Base-by-base conservation (phyloP, 2,888 invertebrate genomes). In the Chymomyza procnemis region DNA sequence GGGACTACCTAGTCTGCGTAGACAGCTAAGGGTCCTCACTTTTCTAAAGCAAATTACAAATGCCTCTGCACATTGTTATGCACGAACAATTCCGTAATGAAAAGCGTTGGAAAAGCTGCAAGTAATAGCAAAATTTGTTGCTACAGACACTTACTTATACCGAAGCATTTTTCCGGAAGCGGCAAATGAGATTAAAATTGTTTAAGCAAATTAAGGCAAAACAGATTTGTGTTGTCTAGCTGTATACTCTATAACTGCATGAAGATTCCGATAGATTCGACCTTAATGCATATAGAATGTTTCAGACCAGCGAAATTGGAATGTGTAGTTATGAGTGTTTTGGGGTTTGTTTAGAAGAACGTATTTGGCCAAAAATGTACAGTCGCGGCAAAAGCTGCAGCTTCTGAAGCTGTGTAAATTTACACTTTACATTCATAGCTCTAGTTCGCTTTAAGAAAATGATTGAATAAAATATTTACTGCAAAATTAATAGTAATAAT, bases 111-210 rank as follows among this genome's bases (percentile, higher is more conserved):
- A 21, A 14, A 54, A 50, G 19, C 54, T 18, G 54, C 34, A 41
- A 41, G 34, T 41, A 41, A 41, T 41, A 41, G 34, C 21, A 68
- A 83, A 76, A 80, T 73, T n/a, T 81, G 86, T 86, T 86, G 81
- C 80, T 81, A 83, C 34, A 41, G 34, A 41, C 34, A 12, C 34
- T 41, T 41, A 41, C 34, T 41, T 41, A 41, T 41, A 41, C 34
- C 12, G 12, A 12, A 41, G 78, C 78, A 86, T 76, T 81, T 74
- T 75, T 57, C 18, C 46, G 8, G 9, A 67, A 63, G 64, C 70
- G 68, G 46, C 76, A 87, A 86, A 85, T 85, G 86, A 86, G 88
- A 87, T 85, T 85, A 85, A 85, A 85, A 85, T 85, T 85, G 88
- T 87, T 87, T 76, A 65, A 76, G 81, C 74, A 84, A 87, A 84